Evolutionary conservation across 2,113 vertebrate genomes (phyloP).

Genomic region (Henicopernis longicauda): DNA sequence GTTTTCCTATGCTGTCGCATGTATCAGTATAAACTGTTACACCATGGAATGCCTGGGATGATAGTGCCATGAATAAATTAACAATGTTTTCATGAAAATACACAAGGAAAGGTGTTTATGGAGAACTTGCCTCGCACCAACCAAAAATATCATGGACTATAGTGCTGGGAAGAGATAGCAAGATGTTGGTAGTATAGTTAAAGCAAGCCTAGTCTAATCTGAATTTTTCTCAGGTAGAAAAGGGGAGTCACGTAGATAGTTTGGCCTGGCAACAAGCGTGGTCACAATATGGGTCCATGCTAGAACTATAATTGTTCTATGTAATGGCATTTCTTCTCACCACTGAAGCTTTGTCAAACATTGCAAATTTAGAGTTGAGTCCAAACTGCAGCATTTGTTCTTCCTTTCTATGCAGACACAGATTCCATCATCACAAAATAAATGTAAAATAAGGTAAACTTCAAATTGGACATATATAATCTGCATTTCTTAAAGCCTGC

Average conservation of each 20-base stretch:
- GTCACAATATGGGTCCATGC: not conserved
- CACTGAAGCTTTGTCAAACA: not conserved
- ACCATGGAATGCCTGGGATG: not conserved
- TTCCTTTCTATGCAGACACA: not conserved
- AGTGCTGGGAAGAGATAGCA: not conserved
- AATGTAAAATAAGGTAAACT: not conserved
- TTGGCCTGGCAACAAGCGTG: rapidly evolving
- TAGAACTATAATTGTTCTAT: not conserved
- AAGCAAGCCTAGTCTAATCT: not conserved
- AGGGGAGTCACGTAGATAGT: not conserved
- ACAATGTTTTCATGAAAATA: not conserved
- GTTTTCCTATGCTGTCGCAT: not conserved
- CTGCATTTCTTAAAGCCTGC: not conserved
- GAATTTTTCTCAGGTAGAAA: not conserved
- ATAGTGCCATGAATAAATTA: constrained; percentile 47
- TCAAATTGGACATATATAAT: not conserved
- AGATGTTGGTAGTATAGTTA: not conserved
- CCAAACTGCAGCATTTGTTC: not conserved
- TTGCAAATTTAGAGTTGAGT: not conserved
- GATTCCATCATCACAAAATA: not conserved
- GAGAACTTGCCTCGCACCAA: not conserved
- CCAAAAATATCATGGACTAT: not conserved
- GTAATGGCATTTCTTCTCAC: not conserved
- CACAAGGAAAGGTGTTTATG: not conserved
- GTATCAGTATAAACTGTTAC: constrained; percentile 16